phyloP scores from a whole-genome alignment of 2,797 vertebrate species.

The Cirrhinus molitorella region DNA sequence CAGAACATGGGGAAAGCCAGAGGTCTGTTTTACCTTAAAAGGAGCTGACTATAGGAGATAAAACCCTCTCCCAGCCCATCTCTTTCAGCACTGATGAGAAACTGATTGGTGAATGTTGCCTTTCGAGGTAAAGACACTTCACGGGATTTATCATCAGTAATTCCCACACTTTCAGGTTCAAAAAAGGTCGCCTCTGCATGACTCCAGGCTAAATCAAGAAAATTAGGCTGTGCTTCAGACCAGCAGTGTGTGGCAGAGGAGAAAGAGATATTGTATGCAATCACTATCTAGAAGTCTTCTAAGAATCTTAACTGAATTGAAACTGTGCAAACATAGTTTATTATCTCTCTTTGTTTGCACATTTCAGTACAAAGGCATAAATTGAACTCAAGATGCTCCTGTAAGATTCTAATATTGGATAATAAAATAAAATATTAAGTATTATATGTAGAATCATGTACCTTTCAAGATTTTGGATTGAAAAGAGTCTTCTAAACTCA shows the following conservation, averaged over 20 bases:
- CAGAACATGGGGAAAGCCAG: conserved; percentile 71
- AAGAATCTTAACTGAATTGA: not conserved
- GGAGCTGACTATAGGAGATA: conserved; percentile 68
- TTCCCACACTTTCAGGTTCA: conserved; percentile 45
- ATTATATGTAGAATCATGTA: not conserved
- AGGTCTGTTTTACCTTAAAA: conserved; percentile 77
- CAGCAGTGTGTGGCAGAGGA: not conserved
- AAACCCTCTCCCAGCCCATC: conserved; percentile 39
- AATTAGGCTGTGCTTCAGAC: not conserved
- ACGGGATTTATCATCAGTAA: not conserved
- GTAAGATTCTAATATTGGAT: not conserved
- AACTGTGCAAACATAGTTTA: not conserved
- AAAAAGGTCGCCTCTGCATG: conserved; percentile 25
- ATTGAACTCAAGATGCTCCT: not conserved
- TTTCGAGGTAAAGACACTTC: conserved; percentile 40
- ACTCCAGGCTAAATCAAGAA: not conserved
- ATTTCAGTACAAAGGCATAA: not conserved
- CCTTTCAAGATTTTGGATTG: not conserved
- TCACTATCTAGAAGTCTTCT: not conserved
- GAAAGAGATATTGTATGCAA: not conserved
- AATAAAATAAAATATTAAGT: not conserved
- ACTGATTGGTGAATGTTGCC: conserved; percentile 42
- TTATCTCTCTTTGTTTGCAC: not conserved
- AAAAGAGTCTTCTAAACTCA: not conserved
- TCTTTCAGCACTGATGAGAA: conserved; percentile 37